Evolutionary conservation across 2,888 invertebrate species (phyloP).

Genomic region (Drosophila cyrtoloma): DNA sequence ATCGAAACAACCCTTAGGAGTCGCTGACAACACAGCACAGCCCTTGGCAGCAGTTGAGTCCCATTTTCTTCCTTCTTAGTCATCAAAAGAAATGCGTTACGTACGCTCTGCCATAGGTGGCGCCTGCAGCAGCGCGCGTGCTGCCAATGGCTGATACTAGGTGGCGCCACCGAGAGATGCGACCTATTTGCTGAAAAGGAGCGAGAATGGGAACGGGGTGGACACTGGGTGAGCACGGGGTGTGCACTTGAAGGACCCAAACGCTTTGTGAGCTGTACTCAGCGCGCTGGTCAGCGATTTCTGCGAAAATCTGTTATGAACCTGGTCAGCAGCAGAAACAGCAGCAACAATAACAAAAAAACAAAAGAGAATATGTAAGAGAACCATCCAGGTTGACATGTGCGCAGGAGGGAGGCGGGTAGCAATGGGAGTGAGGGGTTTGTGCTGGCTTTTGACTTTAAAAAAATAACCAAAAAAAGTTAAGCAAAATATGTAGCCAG

Average conservation of each 20-base stretch:
- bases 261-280: not conserved
- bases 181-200: not conserved
- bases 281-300: slow-evolving; percentile 25
- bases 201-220: not conserved
- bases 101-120: slow-evolving; percentile 55
- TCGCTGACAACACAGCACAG: slow-evolving; percentile 10
- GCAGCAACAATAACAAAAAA: not conserved
- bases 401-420: not conserved
- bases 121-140: slow-evolving; percentile 24
- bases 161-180: slow-evolving; percentile 55
- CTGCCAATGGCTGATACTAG: slow-evolving; percentile 27
- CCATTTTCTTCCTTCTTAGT: slow-evolving; percentile 16
- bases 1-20: slow-evolving; percentile 54
- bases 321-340: slow-evolving; percentile 5
- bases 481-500: slow-evolving; percentile 3
- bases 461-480: not conserved
- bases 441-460: not conserved
- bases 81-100: slow-evolving; percentile 40
- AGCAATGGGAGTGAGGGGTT: not conserved
- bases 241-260: slow-evolving; percentile 1
- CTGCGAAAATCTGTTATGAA: slow-evolving; percentile 11
- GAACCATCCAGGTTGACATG: slow-evolving; percentile 48
- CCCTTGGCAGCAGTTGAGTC: slow-evolving; percentile 32
- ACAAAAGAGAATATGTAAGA: slow-evolving; percentile 10
- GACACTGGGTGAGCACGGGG: not conserved